phyloP scores from a whole-genome alignment of 1,140 invertebrate species.

The Anoplophora glabripennis region DNA sequence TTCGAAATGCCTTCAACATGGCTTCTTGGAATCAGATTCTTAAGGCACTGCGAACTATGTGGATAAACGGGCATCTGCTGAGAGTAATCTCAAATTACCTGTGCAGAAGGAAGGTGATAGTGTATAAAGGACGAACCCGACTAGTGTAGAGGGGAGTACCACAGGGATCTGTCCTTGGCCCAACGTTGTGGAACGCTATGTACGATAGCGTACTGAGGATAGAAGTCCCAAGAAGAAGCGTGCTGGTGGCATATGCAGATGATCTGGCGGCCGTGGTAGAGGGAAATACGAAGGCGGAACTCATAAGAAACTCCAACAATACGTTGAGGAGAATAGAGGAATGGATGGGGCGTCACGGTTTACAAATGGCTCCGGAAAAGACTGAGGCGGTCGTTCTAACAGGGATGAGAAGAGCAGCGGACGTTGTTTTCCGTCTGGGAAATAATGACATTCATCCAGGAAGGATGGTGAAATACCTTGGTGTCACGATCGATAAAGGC shows the following conservation, averaged over 20 bases:
- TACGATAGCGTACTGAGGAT: conserved; percentile 44
- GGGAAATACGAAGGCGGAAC: neutral
- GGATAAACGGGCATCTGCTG: conserved; percentile 30
- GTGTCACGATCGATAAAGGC: too few species aligned
- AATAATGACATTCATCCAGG: too few species aligned
- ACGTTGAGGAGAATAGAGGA: neutral
- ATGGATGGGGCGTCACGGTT: conserved; percentile 19
- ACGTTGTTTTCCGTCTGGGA: too few species aligned
- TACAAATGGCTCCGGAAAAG: conserved; percentile 31
- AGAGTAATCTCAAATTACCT: conserved; percentile 44
- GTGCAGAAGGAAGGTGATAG: too few species aligned
- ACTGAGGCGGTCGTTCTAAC: conserved; percentile 29
- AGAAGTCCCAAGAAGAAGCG: conserved; percentile 15
- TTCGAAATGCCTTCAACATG: conserved; percentile 50
- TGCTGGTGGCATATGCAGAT: conserved; percentile 37
- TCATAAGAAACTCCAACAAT: conserved; percentile 1
- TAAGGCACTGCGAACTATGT: neutral
- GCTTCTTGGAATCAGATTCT: conserved; percentile 44
- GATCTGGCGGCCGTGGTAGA: conserved; percentile 31
- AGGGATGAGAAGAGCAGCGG: conserved; percentile 3
- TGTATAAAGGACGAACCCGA: conserved; percentile 16
- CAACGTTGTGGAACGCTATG: conserved; percentile 47
- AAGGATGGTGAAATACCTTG: too few species aligned
- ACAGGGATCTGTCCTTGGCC: conserved; percentile 50
- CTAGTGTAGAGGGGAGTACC: conserved; percentile 49